phyloP scores from a whole-genome alignment of 2,797 vertebrate species.

The Saxicola maurus region DNA sequence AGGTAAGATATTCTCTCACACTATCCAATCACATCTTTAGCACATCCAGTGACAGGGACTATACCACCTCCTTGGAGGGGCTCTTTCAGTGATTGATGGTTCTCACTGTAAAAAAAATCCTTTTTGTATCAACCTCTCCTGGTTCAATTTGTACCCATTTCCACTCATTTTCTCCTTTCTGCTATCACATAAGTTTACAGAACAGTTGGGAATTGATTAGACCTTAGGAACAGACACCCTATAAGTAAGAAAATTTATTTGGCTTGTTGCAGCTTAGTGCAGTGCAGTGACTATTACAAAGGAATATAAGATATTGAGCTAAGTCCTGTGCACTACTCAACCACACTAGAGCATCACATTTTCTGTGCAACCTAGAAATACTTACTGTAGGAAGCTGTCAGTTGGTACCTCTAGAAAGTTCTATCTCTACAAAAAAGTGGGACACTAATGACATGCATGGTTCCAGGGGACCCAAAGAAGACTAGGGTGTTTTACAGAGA shows the following conservation, averaged over 20 bases:
- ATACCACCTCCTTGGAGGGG: fast-evolving
- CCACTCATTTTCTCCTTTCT: background rate
- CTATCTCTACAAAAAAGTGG: background rate
- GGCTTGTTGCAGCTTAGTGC: background rate
- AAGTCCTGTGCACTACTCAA: background rate
- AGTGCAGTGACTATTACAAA: background rate
- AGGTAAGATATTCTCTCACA: background rate
- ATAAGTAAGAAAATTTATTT: background rate
- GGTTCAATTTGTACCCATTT: background rate
- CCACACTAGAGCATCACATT: background rate
- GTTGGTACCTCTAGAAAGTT: background rate
- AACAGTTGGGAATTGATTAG: background rate
- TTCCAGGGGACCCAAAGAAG: background rate
- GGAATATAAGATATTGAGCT: background rate
- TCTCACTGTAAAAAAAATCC: background rate
- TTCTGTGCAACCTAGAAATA: background rate
- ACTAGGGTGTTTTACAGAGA: background rate
- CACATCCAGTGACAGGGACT: background rate
- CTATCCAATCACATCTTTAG: background rate
- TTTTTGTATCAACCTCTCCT: background rate
- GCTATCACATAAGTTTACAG: background rate
- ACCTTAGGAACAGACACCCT: background rate
- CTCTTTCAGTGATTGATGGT: background rate
- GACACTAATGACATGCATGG: fast-evolving
- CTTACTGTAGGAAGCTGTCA: background rate